Percentiles rank a stretch among this genome's conserved stretches.
phyloP scores from a whole-genome alignment of 2,888 invertebrate species.

The Parnassius orleans region DNA sequence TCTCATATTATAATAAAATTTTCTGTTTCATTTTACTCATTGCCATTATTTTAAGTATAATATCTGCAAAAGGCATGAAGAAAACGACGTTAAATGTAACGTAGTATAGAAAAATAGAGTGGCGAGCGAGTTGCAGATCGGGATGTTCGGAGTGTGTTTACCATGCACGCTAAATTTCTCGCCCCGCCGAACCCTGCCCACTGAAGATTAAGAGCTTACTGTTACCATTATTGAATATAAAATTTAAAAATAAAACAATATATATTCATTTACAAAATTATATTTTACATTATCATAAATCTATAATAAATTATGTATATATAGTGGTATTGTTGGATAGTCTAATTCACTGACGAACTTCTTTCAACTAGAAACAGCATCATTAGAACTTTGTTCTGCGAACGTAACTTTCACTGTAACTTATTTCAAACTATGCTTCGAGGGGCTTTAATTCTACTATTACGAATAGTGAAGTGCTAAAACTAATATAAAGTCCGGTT shows the following conservation, averaged over 20 bases:
- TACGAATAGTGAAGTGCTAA: conserved; percentile 48
- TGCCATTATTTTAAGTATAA: background rate
- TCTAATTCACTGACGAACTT: conserved; percentile 50
- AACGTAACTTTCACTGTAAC: conserved; percentile 33
- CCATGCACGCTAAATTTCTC: too few relatives aligned
- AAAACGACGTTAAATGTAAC: background rate
- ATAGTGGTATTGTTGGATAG: conserved; percentile 37
- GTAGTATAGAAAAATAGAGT: too few relatives aligned
- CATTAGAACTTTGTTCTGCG: conserved; percentile 30
- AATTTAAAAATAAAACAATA: background rate
- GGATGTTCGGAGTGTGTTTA: too few relatives aligned
- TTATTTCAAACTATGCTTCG: conserved; percentile 49
- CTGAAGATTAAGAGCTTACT: background rate
- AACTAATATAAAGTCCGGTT: conserved; percentile 37
- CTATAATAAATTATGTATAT: conserved; percentile 11
- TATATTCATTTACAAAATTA: background rate
- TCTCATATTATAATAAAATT: too few relatives aligned
- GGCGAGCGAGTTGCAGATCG: too few relatives aligned
- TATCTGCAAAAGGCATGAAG: background rate
- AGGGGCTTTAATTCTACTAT: conserved; percentile 45
- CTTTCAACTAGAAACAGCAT: conserved; percentile 31
- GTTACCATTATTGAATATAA: background rate
- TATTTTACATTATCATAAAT: background rate
- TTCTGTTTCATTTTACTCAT: background rate
- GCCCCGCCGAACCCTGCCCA: too few relatives aligned